These are phyloP conservation scores for Bombylius major DNA, from an alignment of 2,888 invertebrate species.

Conservation along the genomic window DNA sequence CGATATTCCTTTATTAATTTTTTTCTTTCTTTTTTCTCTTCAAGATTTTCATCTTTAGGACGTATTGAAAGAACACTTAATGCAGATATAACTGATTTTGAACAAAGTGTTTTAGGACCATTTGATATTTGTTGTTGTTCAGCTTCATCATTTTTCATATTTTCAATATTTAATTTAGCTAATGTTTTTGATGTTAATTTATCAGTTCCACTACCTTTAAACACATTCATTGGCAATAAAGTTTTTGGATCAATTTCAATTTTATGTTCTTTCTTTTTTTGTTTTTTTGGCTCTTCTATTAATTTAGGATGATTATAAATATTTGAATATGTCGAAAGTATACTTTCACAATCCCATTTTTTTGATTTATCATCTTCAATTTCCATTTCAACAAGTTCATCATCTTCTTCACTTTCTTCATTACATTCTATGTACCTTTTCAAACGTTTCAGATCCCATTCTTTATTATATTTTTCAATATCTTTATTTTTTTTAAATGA, in stretches of 20 bases:
- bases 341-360: slow-evolving; percentile 86
- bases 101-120: slow-evolving; percentile 46
- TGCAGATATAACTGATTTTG: slow-evolving; percentile 53
- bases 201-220: slow-evolving; percentile 42
- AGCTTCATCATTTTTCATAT: slow-evolving; percentile 34
- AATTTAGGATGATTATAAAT: slow-evolving; percentile 85
- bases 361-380: slow-evolving; percentile 50
- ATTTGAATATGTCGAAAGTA: slow-evolving; percentile 81
- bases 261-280: slow-evolving; percentile 41
- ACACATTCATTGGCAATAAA: slow-evolving; percentile 57
- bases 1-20: slow-evolving; percentile 64
- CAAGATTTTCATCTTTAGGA: slow-evolving; percentile 63
- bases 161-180: slow-evolving; percentile 54
- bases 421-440: slow-evolving; percentile 25
- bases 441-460: slow-evolving; percentile 38
- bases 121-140: slow-evolving; percentile 20
- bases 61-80: slow-evolving; percentile 55
- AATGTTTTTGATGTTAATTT: slow-evolving; percentile 58
- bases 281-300: slow-evolving; percentile 55
- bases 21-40: slow-evolving; percentile 67
- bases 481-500: slow-evolving; percentile 56
- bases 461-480: slow-evolving; percentile 44
- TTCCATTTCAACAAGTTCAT: slow-evolving; percentile 46
- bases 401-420: slow-evolving; percentile 38
- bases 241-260: slow-evolving; percentile 60